A percentile compares a stretch with the other conserved stretches of the same genome.
These are phyloP conservation scores for Delphinus delphis DNA, from an alignment of 2,113 vertebrate genomes.

Conservation along the genomic window DNA sequence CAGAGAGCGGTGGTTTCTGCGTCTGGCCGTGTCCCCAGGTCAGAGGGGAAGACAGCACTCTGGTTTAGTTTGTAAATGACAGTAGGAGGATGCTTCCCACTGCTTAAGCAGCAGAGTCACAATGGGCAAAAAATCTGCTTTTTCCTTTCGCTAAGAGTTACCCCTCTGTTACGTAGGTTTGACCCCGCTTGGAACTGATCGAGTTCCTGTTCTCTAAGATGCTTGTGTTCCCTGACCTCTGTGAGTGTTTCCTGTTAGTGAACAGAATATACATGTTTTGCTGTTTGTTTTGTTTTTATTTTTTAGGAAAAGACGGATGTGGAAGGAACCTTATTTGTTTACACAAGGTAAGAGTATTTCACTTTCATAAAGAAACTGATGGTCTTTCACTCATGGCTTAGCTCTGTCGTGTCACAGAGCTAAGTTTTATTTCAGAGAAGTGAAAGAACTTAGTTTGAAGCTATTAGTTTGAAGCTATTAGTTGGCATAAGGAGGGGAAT, in stretches of 20 bases:
- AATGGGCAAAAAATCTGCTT: not conserved
- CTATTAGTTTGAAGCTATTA: constrained; percentile 12
- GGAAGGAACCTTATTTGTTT: constrained; percentile 97
- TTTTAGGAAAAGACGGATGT: constrained; percentile 97
- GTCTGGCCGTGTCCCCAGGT: fast-evolving
- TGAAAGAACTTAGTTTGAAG: not conserved
- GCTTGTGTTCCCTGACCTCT: not conserved
- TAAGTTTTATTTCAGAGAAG: constrained; percentile 48
- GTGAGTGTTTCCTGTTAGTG: not conserved
- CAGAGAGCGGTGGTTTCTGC: not conserved
- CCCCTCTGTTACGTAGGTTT: not conserved
- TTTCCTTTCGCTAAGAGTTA: not conserved
- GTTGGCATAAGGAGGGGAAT: not conserved
- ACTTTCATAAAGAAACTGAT: constrained; percentile 32
- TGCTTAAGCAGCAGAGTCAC: not conserved
- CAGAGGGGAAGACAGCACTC: not conserved
- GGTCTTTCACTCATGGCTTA: not conserved
- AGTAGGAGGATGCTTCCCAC: not conserved
- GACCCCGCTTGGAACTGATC: not conserved
- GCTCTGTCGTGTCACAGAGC: not conserved
- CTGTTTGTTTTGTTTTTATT: constrained; percentile 62
- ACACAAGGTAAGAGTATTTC: constrained; percentile 88
- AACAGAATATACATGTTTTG: constrained; percentile 42
- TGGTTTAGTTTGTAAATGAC: not conserved
- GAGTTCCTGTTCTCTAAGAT: not conserved